Evolutionary conservation across 2,113 vertebrate species (phyloP).

Genomic region (Mandrillus leucophaeus): DNA sequence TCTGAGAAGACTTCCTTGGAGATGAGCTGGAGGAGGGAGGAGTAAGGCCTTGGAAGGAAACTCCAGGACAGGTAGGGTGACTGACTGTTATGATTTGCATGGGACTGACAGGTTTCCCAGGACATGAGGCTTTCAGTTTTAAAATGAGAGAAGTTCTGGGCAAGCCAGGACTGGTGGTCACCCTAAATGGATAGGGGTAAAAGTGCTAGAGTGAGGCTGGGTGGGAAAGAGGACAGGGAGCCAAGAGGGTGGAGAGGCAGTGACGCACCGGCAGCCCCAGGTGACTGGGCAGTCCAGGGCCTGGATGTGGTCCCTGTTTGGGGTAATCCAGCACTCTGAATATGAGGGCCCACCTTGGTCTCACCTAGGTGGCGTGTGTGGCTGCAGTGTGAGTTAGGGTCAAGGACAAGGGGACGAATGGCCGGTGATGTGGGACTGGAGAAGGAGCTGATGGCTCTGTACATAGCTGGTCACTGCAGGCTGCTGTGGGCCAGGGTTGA

Average conservation of each 20-base stretch:
- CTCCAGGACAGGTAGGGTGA: not conserved
- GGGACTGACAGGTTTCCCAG: not conserved
- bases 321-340: constrained; percentile 78
- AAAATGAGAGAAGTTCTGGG: not conserved
- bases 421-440: constrained; percentile 78
- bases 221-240: not conserved
- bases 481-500: not conserved
- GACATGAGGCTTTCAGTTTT: not conserved
- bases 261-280: not conserved
- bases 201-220: not conserved
- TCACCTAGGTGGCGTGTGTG: constrained; percentile 78
- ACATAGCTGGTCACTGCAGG: constrained; percentile 76
- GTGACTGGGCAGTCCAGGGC: constrained; percentile 17
- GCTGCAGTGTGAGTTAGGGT: constrained; percentile 72
- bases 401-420: constrained; percentile 65
- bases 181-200: not conserved
- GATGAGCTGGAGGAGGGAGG: not conserved
- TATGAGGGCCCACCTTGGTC: constrained; percentile 65
- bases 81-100: not conserved
- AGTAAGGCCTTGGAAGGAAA: not conserved
- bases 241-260: not conserved
- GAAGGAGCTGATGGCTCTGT: constrained; percentile 68
- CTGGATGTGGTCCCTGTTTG: constrained; percentile 79
- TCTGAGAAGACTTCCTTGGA: not conserved
- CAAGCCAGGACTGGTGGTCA: not conserved